A percentile compares a stretch with the other conserved stretches of the same genome.
Conservation (phyloP, 1,140 invertebrate species). For the Philopotamus ludificatus region DNA sequence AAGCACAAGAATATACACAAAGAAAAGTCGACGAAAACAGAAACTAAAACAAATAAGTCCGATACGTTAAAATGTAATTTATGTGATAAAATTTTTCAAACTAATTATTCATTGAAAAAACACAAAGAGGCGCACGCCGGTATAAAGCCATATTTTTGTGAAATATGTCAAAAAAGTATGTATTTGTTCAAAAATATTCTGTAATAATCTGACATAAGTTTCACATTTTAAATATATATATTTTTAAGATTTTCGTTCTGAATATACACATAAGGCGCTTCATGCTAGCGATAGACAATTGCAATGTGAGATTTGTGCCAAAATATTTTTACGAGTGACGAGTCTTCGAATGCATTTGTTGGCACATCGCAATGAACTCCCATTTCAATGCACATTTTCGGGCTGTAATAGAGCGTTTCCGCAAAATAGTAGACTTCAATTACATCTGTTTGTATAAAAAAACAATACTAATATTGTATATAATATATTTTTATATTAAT, state of each 20-base stretch:
- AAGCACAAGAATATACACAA: neutral
- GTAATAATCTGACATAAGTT: neutral
- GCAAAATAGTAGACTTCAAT: constrained; percentile 23
- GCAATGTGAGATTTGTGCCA: constrained; percentile 32
- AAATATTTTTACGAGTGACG: constrained; percentile 23
- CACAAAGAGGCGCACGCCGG: constrained; percentile 11
- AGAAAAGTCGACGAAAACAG: neutral
- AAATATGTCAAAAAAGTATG: constrained; percentile 31
- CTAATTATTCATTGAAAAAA: constrained; percentile 12
- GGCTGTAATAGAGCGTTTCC: constrained; percentile 27
- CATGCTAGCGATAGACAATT: constrained; percentile 5
- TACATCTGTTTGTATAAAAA: constrained; percentile 31
- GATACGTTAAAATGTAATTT: constrained; percentile 11
- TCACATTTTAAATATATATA: neutral
- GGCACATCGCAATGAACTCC: constrained; percentile 25
- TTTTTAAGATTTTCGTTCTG: constrained; percentile 21
- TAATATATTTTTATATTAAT: neutral
- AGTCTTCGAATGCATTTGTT: constrained; percentile 21
- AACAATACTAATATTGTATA: neutral
- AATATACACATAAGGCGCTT: constrained; percentile 10
- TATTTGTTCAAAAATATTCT: constrained; percentile 2
- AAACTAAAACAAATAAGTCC: too few species aligned
- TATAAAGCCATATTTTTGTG: constrained; percentile 24
- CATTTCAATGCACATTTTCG: constrained; percentile 22
- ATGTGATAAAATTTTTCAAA: constrained; percentile 24